phyloP scores from a whole-genome alignment of 37 sponge, comb jelly and placozoan species.

The Spongilla lacustris region DNA sequence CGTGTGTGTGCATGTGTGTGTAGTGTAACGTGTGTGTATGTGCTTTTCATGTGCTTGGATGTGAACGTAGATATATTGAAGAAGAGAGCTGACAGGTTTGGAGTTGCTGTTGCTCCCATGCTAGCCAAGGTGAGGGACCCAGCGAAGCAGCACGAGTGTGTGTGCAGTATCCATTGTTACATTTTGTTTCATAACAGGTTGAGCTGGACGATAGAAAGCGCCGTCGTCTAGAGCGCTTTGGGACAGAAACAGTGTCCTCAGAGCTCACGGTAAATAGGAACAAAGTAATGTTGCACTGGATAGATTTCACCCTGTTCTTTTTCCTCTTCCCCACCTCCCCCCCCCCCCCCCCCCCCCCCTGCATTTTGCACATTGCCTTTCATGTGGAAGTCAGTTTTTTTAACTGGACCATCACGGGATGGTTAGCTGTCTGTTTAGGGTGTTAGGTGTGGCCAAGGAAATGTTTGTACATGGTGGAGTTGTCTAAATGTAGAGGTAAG shows the following conservation, averaged over 20 bases:
- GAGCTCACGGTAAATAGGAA: neutral
- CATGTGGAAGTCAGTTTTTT: too few relatives aligned
- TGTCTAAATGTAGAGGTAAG: too few relatives aligned
- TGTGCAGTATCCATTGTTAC: neutral
- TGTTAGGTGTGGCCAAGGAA: too few relatives aligned
- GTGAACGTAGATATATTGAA: constrained; percentile 73
- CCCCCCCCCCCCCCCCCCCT: too few relatives aligned
- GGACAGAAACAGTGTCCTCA: neutral
- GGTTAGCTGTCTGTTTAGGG: too few relatives aligned
- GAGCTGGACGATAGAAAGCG: constrained; percentile 60
- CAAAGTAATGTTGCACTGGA: neutral
- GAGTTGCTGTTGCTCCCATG: constrained; percentile 50
- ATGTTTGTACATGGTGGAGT: too few relatives aligned
- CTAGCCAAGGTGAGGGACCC: constrained; percentile 25
- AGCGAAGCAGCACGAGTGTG: neutral
- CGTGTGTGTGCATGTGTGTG: too few relatives aligned
- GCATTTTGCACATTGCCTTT: too few relatives aligned
- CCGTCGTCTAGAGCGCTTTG: constrained; percentile 60
- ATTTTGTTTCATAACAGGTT: constrained; percentile 13
- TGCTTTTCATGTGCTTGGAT: constrained; percentile 4
- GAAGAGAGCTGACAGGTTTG: constrained; percentile 84
- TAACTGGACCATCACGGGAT: too few relatives aligned
- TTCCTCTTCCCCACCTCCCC: too few relatives aligned
- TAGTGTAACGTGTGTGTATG: too few relatives aligned
- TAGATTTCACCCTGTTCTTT: too few relatives aligned